Percentiles rank a stretch among this genome's conserved stretches.
Evolutionary conservation across 2,113 vertebrate genomes (phyloP).

Genomic region (Trinectes maculatus): DNA sequence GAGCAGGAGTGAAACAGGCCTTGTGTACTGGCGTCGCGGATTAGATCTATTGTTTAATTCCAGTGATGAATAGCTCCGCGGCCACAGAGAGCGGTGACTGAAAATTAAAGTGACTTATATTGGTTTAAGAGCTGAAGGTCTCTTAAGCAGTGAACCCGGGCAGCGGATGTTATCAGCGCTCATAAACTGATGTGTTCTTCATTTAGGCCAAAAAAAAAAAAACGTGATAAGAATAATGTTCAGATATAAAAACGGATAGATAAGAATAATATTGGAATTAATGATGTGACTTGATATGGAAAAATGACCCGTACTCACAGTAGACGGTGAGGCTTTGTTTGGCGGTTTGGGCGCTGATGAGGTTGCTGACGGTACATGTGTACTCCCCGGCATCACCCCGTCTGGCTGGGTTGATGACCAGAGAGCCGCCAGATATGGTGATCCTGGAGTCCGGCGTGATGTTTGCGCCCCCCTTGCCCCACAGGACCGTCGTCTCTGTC

Average conservation of each 20-base stretch:
- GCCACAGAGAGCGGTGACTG: not conserved
- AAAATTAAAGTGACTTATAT: not conserved
- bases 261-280: too few relatives aligned
- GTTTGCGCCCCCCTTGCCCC: slow-evolving; percentile 67
- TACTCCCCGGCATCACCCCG: slow-evolving; percentile 76
- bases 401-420: slow-evolving; percentile 73
- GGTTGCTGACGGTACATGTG: slow-evolving; percentile 79
- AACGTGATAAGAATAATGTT: too few relatives aligned
- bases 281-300: slow-evolving; percentile 20
- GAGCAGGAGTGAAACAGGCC: not conserved
- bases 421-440: slow-evolving; percentile 62
- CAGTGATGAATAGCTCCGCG: not conserved
- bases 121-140: not conserved
- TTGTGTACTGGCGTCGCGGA: not conserved
- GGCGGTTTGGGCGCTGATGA: slow-evolving; percentile 67
- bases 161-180: not conserved
- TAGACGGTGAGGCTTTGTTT: slow-evolving; percentile 73
- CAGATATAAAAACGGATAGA: too few relatives aligned
- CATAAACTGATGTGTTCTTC: too few relatives aligned
- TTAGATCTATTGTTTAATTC: not conserved
- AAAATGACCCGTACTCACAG: slow-evolving; percentile 76
- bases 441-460: slow-evolving; percentile 67
- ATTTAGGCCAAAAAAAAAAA: too few relatives aligned
- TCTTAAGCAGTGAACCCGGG: not conserved
- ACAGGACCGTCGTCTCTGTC: slow-evolving; percentile 63